Conservation (phyloP, 2,113 vertebrate species). For the Oncorhynchus gorbuscha region DNA sequence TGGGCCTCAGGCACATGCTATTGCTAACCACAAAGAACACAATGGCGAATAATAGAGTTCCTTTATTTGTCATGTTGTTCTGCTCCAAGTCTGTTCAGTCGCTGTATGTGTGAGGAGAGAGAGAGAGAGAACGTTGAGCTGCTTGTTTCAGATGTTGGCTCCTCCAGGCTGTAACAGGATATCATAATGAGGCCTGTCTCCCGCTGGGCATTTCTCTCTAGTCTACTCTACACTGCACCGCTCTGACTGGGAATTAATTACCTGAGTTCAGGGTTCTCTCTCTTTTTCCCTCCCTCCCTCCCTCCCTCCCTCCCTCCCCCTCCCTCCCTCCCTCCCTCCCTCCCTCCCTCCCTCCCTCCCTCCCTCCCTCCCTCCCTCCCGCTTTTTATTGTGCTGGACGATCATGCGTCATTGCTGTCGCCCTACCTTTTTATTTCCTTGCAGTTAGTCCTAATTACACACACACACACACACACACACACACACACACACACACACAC, state of each 20-base stretch:
- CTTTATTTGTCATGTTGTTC: constrained; percentile 1
- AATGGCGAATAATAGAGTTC: background rate
- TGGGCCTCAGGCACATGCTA: constrained; percentile 26
- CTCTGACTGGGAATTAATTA: constrained; percentile 15
- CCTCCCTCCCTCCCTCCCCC: background rate
- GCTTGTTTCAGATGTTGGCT: background rate
- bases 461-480: no score
- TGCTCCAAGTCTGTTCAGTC: background rate
- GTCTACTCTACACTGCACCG: background rate
- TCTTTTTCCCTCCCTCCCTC: background rate
- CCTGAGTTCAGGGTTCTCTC: constrained; percentile 35
- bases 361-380: background rate
- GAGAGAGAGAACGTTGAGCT: constrained; percentile 21
- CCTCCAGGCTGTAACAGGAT: constrained; percentile 21
- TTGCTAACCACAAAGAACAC: constrained; percentile 18
- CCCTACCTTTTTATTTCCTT: constrained; percentile 58
- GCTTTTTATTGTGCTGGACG: constrained; percentile 40
- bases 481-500: no score
- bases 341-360: background rate
- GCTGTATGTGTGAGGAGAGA: background rate
- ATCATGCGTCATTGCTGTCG: constrained; percentile 57
- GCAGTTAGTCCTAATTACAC: constrained; percentile 53
- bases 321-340: background rate
- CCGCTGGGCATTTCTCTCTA: constrained; percentile 29
- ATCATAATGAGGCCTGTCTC: constrained; percentile 66